Evolutionary conservation across 2,888 invertebrate species (phyloP).

Genomic region (Yponomeuta evonymella): DNA sequence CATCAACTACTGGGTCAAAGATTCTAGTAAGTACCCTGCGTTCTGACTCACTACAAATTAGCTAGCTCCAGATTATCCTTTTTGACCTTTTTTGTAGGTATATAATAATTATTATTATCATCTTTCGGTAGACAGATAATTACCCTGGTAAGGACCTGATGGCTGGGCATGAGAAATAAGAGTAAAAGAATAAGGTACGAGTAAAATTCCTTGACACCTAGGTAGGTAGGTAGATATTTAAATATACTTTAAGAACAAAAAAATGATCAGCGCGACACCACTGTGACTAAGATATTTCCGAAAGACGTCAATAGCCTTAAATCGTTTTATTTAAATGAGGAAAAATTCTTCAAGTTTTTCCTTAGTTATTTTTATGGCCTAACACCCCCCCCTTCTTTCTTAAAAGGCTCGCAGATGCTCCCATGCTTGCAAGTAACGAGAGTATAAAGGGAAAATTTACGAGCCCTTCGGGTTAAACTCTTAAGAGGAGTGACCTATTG

Average conservation of each 20-base stretch:
- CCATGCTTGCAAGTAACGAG: constrained; percentile 67
- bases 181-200: too few relatives aligned
- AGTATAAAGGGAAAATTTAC: constrained; percentile 69
- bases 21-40: constrained; percentile 80
- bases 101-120: too few relatives aligned
- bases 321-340: neutral
- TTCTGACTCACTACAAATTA: too few relatives aligned
- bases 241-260: too few relatives aligned
- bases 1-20: constrained; percentile 93
- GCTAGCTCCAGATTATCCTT: too few relatives aligned
- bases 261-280: too few relatives aligned
- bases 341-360: neutral
- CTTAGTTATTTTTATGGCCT: neutral
- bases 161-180: too few relatives aligned
- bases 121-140: too few relatives aligned
- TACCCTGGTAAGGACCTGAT: too few relatives aligned
- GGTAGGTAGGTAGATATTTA: too few relatives aligned
- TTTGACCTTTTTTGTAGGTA: too few relatives aligned
- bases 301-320: neutral
- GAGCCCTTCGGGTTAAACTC: constrained; percentile 61
- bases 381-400: neutral
- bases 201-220: too few relatives aligned
- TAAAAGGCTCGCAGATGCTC: neutral
- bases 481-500: constrained; percentile 72
- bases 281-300: neutral